A percentile compares a stretch with the other conserved stretches of the same genome.
Evolutionary conservation across 2,797 vertebrate species (phyloP).

Genomic region (Poecile montanus): DNA sequence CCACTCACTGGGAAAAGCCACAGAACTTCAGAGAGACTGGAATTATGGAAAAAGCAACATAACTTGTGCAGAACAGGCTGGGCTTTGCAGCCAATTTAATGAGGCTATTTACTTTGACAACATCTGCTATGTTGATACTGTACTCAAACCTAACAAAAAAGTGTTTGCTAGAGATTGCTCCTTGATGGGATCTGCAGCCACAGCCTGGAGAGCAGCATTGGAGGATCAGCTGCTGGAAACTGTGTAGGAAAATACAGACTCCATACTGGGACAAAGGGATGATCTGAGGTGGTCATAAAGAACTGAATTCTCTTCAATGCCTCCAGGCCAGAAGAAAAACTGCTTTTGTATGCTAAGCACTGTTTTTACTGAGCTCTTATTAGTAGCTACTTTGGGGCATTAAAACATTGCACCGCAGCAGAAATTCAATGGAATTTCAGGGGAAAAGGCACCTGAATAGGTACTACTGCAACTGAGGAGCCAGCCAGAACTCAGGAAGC

Average conservation of each 20-base stretch:
- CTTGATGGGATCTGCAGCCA: neutral
- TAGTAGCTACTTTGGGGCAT: neutral
- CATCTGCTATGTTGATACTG: neutral
- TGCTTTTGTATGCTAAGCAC: neutral
- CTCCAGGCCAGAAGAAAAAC: neutral
- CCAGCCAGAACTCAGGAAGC: neutral
- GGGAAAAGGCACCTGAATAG: neutral
- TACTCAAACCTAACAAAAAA: neutral
- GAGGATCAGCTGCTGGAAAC: neutral
- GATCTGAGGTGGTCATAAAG: neutral
- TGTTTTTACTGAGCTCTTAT: neutral
- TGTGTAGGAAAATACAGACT: neutral
- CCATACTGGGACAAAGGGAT: neutral
- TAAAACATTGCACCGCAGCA: neutral
- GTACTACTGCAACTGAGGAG: neutral
- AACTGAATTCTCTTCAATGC: neutral
- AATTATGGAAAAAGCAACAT: neutral
- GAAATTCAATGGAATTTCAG: neutral
- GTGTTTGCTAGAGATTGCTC: neutral
- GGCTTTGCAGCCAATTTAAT: neutral
- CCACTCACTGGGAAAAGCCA: neutral
- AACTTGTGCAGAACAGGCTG: neutral
- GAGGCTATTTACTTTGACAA: neutral
- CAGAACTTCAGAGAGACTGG: neutral
- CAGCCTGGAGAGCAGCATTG: rapidly evolving